Conservation (phyloP, 1,140 invertebrate species). For the Macrobrachium nipponense region DNA sequence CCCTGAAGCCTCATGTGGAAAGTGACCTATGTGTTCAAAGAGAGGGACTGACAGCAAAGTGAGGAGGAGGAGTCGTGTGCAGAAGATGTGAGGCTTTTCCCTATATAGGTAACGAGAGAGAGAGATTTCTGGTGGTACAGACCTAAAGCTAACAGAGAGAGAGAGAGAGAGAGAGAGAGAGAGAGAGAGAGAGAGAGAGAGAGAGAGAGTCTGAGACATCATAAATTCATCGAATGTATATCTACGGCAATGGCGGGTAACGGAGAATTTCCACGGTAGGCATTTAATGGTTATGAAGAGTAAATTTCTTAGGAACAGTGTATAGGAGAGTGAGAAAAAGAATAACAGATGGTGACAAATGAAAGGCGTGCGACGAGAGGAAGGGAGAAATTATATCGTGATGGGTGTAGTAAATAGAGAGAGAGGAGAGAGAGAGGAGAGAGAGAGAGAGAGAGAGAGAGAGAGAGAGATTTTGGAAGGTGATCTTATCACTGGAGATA, state of each 20-base stretch:
- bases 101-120: neutral
- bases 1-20: no score
- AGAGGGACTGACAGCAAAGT: neutral
- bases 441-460: slow-evolving; percentile 1
- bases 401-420: neutral
- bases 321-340: no score
- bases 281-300: no score
- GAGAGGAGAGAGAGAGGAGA: neutral
- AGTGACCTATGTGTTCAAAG: no score
- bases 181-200: neutral
- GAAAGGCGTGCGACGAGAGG: neutral
- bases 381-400: neutral
- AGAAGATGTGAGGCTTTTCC: neutral
- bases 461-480: no score
- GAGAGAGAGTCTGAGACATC: no score
- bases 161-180: neutral
- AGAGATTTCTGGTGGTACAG: neutral
- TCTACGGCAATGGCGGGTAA: no score
- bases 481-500: no score
- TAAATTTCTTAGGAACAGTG: no score
- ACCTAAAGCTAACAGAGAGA: neutral
- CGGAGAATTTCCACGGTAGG: no score
- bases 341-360: neutral
- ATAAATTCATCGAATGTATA: no score
- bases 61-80: neutral